A percentile compares a stretch with the other conserved stretches of the same genome.
Conservation (phyloP, 2,113 vertebrate genomes). For the Climacteris rufus region DNA sequence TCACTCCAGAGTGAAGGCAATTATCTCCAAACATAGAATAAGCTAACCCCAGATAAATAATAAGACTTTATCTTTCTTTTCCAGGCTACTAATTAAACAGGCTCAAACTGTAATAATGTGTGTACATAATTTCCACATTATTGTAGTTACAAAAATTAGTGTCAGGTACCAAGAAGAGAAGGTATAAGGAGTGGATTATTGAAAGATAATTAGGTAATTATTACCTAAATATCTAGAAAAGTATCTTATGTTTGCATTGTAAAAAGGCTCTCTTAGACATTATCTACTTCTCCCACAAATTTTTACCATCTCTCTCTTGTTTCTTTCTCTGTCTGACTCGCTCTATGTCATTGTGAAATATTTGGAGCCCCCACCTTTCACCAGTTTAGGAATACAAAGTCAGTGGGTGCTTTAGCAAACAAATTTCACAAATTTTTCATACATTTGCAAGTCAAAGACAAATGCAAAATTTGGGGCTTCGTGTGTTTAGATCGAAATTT, state of each 20-base stretch:
- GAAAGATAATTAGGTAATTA: slow-evolving; percentile 34
- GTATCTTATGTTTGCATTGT: background rate
- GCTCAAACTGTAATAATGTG: background rate
- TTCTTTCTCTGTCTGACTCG: background rate
- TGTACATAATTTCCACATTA: slow-evolving; percentile 22
- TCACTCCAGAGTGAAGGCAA: background rate
- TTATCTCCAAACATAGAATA: slow-evolving; percentile 50
- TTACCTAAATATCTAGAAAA: slow-evolving; percentile 27
- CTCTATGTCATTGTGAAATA: background rate
- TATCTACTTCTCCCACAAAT: background rate
- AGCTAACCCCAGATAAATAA: slow-evolving; percentile 23
- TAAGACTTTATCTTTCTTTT: slow-evolving; percentile 31
- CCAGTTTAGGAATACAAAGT: background rate
- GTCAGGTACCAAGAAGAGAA: background rate
- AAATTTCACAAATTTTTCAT: background rate
- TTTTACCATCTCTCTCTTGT: background rate
- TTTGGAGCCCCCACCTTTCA: background rate
- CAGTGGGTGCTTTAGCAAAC: background rate
- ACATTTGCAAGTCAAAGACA: background rate
- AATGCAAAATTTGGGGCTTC: background rate
- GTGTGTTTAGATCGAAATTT: slow-evolving; percentile 11
- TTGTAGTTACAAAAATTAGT: slow-evolving; percentile 34
- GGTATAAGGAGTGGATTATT: slow-evolving; percentile 1
- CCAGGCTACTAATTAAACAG: slow-evolving; percentile 40
- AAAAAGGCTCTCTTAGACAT: background rate